Conservation (phyloP, 92 coral and sea anemone species). For the Palythoa heliodiscus region DNA sequence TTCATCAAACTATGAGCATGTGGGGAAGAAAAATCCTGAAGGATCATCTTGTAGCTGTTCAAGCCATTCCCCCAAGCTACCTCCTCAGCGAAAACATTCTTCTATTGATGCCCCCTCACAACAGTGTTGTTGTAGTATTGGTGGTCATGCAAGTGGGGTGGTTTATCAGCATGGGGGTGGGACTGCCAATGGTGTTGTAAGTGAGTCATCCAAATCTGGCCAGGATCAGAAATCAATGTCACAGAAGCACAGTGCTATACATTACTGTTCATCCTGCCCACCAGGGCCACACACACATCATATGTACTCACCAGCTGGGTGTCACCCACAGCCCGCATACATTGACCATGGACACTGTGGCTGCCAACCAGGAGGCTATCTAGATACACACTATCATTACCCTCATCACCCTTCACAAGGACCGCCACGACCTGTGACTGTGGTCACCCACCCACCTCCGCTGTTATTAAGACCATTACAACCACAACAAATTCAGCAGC, state of each 20-base stretch:
- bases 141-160: constrained; percentile 65
- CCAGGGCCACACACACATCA: constrained; percentile 91
- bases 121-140: constrained; percentile 74
- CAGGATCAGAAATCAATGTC: constrained; percentile 67
- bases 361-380: constrained; percentile 75
- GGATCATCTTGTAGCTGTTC: constrained; percentile 39
- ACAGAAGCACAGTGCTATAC: constrained; percentile 70
- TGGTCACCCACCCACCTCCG: constrained; percentile 84
- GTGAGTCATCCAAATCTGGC: constrained; percentile 55
- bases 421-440: constrained; percentile 76
- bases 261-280: constrained; percentile 81
- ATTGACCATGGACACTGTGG: constrained; percentile 90
- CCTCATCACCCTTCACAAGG: constrained; percentile 76
- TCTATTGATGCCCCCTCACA: constrained; percentile 22
- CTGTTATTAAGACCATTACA: constrained; percentile 80
- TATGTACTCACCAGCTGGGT: constrained; percentile 75
- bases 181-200: constrained; percentile 62
- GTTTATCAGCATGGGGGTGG: constrained; percentile 73
- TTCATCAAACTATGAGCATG: constrained; percentile 17
- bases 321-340: constrained; percentile 78
- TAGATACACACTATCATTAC: constrained; percentile 85
- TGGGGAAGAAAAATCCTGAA: constrained; percentile 23
- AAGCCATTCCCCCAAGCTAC: constrained; percentile 47
- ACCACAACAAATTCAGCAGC: constrained; percentile 90
- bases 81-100: constrained; percentile 18